phyloP scores from a whole-genome alignment of 2,888 invertebrate genomes.

The Diplolepis rosae region DNA sequence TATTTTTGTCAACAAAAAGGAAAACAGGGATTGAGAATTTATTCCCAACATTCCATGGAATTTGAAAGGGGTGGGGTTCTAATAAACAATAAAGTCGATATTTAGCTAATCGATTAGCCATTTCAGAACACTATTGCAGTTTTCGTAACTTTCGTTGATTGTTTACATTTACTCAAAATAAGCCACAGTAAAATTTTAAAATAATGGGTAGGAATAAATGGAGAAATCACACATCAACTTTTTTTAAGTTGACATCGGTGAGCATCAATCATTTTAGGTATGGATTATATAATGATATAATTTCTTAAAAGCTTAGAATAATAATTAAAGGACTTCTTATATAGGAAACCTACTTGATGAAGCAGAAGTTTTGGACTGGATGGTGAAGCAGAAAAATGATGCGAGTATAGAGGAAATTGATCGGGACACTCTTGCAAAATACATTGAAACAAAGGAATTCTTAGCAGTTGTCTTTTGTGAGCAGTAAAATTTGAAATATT shows the following conservation, averaged over 20 bases:
- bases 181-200: background rate
- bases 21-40: background rate
- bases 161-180: background rate
- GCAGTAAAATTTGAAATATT: conserved; percentile 70
- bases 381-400: conserved; percentile 92
- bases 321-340: background rate
- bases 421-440: conserved; percentile 86
- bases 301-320: background rate
- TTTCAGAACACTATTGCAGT: conserved; percentile 53
- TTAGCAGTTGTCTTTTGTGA: conserved; percentile 94
- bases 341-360: conserved; percentile 85
- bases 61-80: too few relatives aligned
- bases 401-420: conserved; percentile 93
- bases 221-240: background rate
- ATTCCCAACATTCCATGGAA: background rate
- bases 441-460: conserved; percentile 93
- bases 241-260: background rate
- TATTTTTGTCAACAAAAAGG: conserved; percentile 4
- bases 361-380: conserved; percentile 90
- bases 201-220: background rate
- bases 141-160: too few relatives aligned
- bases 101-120: conserved; percentile 47
- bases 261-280: conserved; percentile 4
- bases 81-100: background rate
- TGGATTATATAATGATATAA: background rate